A percentile compares a stretch with the other conserved stretches of the same genome.
These are phyloP conservation scores for Stichodactyla helianthus DNA, from an alignment of 64 coral and sea anemone species.

Conservation along the genomic window DNA sequence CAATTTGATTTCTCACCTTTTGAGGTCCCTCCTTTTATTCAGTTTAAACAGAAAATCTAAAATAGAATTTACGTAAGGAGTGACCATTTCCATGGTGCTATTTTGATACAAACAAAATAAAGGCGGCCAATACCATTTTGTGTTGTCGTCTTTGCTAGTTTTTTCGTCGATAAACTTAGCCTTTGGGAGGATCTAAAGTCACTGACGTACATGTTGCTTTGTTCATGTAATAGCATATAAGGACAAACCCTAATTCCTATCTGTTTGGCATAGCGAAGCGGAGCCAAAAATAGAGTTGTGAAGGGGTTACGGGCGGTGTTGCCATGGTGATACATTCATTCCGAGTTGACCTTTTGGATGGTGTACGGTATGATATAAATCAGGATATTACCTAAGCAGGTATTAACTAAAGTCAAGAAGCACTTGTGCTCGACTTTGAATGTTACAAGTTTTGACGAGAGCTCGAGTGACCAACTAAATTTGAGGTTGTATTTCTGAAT, in stretches of 20 bases:
- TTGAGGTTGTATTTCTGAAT: background rate
- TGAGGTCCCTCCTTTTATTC: background rate
- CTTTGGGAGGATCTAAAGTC: background rate
- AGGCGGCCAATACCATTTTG: background rate
- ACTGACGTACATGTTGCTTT: background rate
- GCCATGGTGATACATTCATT: background rate
- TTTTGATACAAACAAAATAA: background rate
- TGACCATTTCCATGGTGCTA: background rate
- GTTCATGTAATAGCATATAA: background rate
- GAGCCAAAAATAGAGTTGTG: background rate
- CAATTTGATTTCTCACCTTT: background rate
- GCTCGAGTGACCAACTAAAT: background rate
- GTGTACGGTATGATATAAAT: background rate
- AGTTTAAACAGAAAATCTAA: background rate
- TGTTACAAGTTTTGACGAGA: background rate
- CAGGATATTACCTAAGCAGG: background rate
- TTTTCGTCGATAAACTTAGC: background rate
- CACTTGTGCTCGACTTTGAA: background rate
- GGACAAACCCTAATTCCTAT: conserved; percentile 3
- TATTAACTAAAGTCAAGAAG: background rate
- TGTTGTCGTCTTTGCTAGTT: background rate
- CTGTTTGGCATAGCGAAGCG: background rate
- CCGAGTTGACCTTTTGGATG: background rate
- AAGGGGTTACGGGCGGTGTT: background rate
- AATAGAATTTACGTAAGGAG: background rate